These are phyloP conservation scores for Papilio xuthus DNA, from an alignment of 1,140 invertebrate species.

Conservation along the genomic window DNA sequence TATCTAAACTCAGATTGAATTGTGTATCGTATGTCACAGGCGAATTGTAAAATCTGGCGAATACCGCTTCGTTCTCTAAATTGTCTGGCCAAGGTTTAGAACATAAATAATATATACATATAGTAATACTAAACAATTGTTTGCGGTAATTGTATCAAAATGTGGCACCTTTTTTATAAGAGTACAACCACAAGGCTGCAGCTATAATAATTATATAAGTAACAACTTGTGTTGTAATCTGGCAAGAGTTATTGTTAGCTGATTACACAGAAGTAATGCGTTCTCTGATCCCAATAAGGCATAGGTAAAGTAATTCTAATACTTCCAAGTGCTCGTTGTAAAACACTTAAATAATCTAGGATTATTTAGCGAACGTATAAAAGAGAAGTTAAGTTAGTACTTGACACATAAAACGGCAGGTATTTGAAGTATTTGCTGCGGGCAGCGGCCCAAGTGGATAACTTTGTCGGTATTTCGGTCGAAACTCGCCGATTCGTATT, in stretches of 20 bases:
- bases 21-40: background rate
- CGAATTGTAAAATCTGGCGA: background rate
- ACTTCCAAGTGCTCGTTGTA: background rate
- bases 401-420: constrained; percentile 15
- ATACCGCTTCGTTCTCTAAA: background rate
- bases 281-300: no score
- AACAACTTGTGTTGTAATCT: background rate
- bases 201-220: no score
- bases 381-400: constrained; percentile 14
- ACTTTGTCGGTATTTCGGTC: constrained; percentile 30
- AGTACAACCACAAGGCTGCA: no score
- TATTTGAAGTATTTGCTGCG: constrained; percentile 28
- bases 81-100: background rate
- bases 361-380: background rate
- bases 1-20: background rate
- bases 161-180: no score
- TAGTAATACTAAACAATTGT: background rate
- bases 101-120: background rate
- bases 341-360: background rate
- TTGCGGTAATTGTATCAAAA: background rate
- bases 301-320: background rate
- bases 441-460: constrained; percentile 9
- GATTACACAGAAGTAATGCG: no score
- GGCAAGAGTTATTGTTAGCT: background rate
- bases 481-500: constrained; percentile 4